Evolutionary conservation across 2,888 invertebrate species (phyloP), one percentile per base, ranked within the genome.

Genomic region (Hetaerina titia): DNA sequence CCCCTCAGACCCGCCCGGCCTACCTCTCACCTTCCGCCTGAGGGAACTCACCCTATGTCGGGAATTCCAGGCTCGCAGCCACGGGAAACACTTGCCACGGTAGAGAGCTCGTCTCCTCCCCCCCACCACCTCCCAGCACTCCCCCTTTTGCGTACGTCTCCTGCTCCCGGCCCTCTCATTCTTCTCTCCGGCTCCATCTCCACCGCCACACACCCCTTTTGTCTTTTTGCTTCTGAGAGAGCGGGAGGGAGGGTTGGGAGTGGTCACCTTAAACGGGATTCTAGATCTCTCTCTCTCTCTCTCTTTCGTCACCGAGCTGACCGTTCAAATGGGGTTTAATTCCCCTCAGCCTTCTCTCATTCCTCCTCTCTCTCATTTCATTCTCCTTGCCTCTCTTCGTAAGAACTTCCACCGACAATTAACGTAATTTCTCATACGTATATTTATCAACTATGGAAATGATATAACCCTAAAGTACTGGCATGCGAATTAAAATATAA

Each of bases 11-110:
- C 25, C 87, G 2, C 31, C 45, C 87, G 13, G 8, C 25, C 45
- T n/a, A 45, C 90, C 90, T 64, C 92, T 92, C 92, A 92, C 92
- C 92, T 92, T 57, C 45, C 69, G 92, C 92, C 92, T 92, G 56
- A 56, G 92, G 92, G 92, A 69, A 64, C 90, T 45, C 89, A n/a
- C 57, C 58, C 90, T n/a, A 64, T 90, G 90, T 92, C 69, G 69
- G n/a, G 69, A 81, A 92, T 92, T 92, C 74, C 92, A n/a, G 17
- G 56, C 63, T 64, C 90, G 31, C 90, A 90, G 69, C 57, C 92
- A 60, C 45, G 92, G 81, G 92, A 69, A 69, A 92, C 92, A 64
- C 63, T 90, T 90, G 31, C 58, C 90, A 31, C 88, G 56, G 88
- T 45, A 45, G 45, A 45, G 45, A 45, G 45, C 45, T 22, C 22